Evolutionary conservation across 2,113 vertebrate genomes (phyloP).

Genomic region (Labeo catla): DNA sequence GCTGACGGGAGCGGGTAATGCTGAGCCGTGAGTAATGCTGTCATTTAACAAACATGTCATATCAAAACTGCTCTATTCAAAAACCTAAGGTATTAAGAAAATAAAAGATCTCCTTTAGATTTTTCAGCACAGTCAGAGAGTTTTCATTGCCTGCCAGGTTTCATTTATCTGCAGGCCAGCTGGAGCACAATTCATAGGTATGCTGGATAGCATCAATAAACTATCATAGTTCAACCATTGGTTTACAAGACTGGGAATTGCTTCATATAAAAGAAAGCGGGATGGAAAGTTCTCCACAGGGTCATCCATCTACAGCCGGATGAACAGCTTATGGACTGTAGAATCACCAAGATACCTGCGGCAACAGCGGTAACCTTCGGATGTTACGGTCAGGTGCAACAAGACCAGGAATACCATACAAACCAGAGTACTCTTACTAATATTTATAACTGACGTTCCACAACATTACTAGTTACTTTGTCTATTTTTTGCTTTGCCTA

Average conservation of each 20-base stretch:
- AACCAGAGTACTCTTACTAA: background rate
- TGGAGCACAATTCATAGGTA: slow-evolving; percentile 49
- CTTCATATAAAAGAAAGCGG: slow-evolving; percentile 26
- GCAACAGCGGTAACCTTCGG: background rate
- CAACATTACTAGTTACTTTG: background rate
- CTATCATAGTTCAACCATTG: slow-evolving; percentile 19
- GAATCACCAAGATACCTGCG: slow-evolving; percentile 29
- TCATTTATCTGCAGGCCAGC: slow-evolving; percentile 26
- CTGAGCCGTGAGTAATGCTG: slow-evolving; percentile 11
- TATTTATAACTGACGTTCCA: background rate
- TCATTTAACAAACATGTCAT: background rate
- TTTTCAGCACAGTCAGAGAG: slow-evolving; percentile 13
- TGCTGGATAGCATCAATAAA: slow-evolving; percentile 52
- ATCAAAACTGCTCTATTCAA: background rate
- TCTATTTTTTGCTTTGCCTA: background rate
- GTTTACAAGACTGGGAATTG: slow-evolving; percentile 47
- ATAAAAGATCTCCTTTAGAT: slow-evolving; percentile 2
- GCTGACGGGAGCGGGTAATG: slow-evolving; percentile 34
- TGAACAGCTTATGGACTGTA: slow-evolving; percentile 33
- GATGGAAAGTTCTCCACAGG: slow-evolving; percentile 27
- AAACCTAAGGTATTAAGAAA: background rate
- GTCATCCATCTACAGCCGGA: slow-evolving; percentile 32
- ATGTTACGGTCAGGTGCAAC: background rate
- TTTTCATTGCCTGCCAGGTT: slow-evolving; percentile 21
- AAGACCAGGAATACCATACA: background rate